Percentiles rank a stretch among this genome's conserved stretches.
phyloP scores from a whole-genome alignment of 2,888 invertebrate species.

The Himalopsyche japonica region DNA sequence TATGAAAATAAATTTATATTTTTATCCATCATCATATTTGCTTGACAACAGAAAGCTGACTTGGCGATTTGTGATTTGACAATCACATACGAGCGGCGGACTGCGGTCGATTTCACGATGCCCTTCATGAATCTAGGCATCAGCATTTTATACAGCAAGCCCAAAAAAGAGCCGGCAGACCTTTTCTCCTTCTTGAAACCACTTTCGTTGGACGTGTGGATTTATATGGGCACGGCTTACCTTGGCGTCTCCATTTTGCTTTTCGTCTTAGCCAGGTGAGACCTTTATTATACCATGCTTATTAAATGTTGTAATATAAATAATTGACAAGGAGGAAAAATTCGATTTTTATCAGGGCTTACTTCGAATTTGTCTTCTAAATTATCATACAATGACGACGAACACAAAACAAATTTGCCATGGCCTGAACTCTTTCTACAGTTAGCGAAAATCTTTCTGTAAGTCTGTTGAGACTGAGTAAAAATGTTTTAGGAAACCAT shows the following conservation, averaged over 20 bases:
- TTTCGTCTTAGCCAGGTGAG: constrained; percentile 76
- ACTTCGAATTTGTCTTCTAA: too few relatives aligned
- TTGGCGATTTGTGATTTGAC: constrained; percentile 95
- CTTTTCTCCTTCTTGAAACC: constrained; percentile 90
- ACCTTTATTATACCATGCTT: not conserved
- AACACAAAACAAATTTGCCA: too few relatives aligned
- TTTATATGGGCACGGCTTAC: constrained; percentile 87
- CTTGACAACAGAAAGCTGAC: constrained; percentile 78
- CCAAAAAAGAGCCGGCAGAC: constrained; percentile 75
- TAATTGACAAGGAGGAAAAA: too few relatives aligned
- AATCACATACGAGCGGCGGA: constrained; percentile 87
- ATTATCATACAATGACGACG: too few relatives aligned
- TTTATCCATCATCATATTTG: not conserved
- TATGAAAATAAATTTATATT: too few relatives aligned
- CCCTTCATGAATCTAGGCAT: constrained; percentile 97
- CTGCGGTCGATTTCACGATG: constrained; percentile 90
- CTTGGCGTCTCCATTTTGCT: constrained; percentile 80
- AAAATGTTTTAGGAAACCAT: too few relatives aligned
- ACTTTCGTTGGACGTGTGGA: constrained; percentile 84
- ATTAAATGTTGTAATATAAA: too few relatives aligned
- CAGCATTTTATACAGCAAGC: constrained; percentile 84
- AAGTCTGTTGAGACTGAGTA: too few relatives aligned
- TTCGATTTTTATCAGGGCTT: too few relatives aligned
- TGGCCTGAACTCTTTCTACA: too few relatives aligned
- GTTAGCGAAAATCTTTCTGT: too few relatives aligned